These are phyloP conservation scores for Nothobranchius furzeri DNA, from an alignment of 2,113 vertebrate genomes.

Conservation along the genomic window DNA sequence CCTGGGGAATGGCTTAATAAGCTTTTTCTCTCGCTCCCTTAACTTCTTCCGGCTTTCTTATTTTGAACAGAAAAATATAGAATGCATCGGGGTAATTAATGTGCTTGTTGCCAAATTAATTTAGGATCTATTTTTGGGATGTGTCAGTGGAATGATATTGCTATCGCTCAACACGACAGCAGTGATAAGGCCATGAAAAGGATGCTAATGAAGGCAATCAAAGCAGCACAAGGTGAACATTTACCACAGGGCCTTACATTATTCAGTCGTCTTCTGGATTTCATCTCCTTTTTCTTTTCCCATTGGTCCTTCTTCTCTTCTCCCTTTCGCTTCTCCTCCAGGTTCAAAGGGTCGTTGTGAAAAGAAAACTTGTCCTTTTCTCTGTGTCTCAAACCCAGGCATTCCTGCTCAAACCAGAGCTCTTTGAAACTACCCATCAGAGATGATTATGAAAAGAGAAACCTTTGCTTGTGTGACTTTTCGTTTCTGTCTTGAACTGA, in stretches of 20 bases:
- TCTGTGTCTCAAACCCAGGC: conserved; percentile 7
- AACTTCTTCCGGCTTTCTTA: conserved; percentile 55
- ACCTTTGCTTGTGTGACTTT: neutral
- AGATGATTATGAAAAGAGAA: conserved; percentile 11
- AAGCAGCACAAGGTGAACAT: conserved; percentile 58
- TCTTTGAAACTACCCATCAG: conserved; percentile 42
- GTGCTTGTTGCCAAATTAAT: conserved; percentile 61
- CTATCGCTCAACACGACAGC: conserved; percentile 47
- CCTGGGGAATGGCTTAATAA: conserved; percentile 60
- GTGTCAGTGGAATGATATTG: conserved; percentile 47
- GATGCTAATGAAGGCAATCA: conserved; percentile 71
- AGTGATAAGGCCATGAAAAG: conserved; percentile 53
- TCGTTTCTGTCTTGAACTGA: neutral
- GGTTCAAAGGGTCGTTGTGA: conserved; percentile 43
- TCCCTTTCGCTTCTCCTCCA: conserved; percentile 24
- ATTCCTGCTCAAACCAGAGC: conserved; percentile 14
- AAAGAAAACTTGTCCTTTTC: conserved; percentile 44
- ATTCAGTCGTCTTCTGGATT: conserved; percentile 61
- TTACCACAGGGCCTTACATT: conserved; percentile 58
- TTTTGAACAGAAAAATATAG: conserved; percentile 59
- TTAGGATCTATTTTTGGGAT: conserved; percentile 69
- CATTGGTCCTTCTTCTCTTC: conserved; percentile 30
- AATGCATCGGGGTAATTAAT: conserved; percentile 68
- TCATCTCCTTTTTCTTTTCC: conserved; percentile 46
- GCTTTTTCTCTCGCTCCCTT: conserved; percentile 53